Conservation (phyloP, 2,113 vertebrate species). For the Ceuthmochares aereus region DNA sequence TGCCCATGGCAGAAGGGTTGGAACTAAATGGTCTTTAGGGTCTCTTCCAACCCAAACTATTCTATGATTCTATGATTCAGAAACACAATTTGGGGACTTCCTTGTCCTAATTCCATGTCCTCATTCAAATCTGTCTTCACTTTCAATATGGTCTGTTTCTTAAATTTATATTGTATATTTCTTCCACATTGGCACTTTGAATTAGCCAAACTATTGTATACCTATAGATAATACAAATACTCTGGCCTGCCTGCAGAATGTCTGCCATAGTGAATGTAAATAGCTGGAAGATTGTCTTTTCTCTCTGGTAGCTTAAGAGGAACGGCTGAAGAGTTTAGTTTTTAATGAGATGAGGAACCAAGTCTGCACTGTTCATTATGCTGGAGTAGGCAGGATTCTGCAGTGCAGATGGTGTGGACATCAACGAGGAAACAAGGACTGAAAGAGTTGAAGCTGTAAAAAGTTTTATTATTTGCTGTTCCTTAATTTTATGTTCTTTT, state of each 20-base stretch:
- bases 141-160: not conserved
- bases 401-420: not conserved
- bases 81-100: not conserved
- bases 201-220: not conserved
- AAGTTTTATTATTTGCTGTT: not conserved
- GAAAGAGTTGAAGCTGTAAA: not conserved
- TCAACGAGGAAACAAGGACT: not conserved
- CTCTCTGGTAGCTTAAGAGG: not conserved
- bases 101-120: not conserved
- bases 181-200: not conserved
- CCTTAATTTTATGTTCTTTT: not conserved
- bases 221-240: not conserved
- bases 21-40: too few species aligned
- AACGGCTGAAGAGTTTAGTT: not conserved
- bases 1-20: too few species aligned
- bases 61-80: not conserved
- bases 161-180: not conserved
- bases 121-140: not conserved
- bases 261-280: not conserved
- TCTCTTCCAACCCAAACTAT: too few species aligned
- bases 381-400: not conserved
- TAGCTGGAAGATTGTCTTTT: not conserved
- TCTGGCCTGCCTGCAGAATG: not conserved
- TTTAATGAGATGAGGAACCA: not conserved
- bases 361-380: not conserved